Conservation (phyloP, 2,888 invertebrate species). For the Geophilus truncorum region DNA sequence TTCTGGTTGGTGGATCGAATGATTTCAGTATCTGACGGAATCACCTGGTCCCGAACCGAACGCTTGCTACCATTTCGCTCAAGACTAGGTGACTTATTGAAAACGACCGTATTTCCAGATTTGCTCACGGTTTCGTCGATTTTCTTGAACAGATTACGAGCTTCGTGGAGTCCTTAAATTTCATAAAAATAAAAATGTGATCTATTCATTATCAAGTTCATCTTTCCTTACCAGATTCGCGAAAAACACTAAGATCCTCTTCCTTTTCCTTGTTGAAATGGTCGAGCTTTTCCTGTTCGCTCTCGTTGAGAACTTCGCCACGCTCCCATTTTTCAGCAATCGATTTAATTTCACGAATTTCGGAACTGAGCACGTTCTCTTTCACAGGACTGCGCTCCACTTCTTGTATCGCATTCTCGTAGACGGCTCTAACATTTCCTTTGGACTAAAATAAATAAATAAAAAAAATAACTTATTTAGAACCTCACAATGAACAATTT, state of each 20-base stretch:
- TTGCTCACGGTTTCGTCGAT: constrained; percentile 70
- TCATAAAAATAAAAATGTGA: no score
- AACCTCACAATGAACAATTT: background rate
- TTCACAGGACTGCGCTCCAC: constrained; percentile 50
- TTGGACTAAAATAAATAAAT: constrained; percentile 64
- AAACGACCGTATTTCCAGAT: constrained; percentile 36
- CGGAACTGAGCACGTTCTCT: constrained; percentile 58
- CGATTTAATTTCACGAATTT: constrained; percentile 43
- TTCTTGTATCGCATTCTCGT: constrained; percentile 71
- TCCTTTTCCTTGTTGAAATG: constrained; percentile 58
- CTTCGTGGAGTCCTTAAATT: constrained; percentile 67
- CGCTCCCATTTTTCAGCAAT: constrained; percentile 49
- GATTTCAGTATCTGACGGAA: constrained; percentile 54
- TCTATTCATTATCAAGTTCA: background rate
- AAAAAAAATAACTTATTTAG: background rate
- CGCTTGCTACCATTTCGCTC: constrained; percentile 1
- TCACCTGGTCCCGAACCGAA: constrained; percentile 27
- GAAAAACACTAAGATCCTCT: constrained; percentile 69
- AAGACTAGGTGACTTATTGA: constrained; percentile 38
- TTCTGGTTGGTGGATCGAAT: constrained; percentile 66
- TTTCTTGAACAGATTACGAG: constrained; percentile 77
- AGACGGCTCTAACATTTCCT: constrained; percentile 84
- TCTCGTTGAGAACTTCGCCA: constrained; percentile 55
- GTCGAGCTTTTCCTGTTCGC: constrained; percentile 46
- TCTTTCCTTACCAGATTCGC: constrained; percentile 59